These are phyloP conservation scores for Eurystomus gularis DNA, from an alignment of 2,113 vertebrate species.

Conservation along the genomic window DNA sequence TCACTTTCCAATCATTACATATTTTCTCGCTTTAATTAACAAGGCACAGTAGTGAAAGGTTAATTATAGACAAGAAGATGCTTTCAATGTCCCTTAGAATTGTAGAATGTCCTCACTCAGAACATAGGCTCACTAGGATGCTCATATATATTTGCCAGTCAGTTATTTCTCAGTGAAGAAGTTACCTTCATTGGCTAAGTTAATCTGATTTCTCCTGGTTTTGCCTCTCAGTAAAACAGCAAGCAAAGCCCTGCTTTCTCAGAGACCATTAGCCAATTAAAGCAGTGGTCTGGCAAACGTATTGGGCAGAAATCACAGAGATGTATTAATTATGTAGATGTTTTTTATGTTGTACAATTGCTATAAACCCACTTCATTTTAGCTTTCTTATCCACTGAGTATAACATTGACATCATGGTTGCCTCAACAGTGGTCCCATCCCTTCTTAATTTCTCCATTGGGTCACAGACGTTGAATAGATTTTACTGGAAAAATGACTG, in stretches of 20 bases:
- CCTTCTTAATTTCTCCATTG: neutral
- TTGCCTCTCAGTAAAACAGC: neutral
- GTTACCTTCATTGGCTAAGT: neutral
- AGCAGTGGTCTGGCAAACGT: neutral
- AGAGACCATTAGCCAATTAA: neutral
- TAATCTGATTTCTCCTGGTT: neutral
- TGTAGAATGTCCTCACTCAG: neutral
- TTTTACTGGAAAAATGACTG: neutral
- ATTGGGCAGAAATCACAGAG: neutral
- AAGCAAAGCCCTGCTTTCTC: neutral
- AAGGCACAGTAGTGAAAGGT: neutral
- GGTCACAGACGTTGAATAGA: neutral
- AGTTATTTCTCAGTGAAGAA: neutral
- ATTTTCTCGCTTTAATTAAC: neutral
- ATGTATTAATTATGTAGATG: neutral
- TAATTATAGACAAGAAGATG: neutral
- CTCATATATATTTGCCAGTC: neutral
- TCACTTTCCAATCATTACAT: neutral
- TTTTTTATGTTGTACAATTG: neutral
- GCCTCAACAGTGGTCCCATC: neutral
- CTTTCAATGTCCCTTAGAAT: neutral
- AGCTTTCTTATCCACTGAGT: neutral
- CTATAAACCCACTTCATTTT: neutral
- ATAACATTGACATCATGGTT: neutral
- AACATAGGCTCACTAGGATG: neutral